Percentiles rank a stretch among this genome's conserved stretches.
phyloP scores from a whole-genome alignment of 1,140 invertebrate species.

The Pseudobourletiella spinata region DNA sequence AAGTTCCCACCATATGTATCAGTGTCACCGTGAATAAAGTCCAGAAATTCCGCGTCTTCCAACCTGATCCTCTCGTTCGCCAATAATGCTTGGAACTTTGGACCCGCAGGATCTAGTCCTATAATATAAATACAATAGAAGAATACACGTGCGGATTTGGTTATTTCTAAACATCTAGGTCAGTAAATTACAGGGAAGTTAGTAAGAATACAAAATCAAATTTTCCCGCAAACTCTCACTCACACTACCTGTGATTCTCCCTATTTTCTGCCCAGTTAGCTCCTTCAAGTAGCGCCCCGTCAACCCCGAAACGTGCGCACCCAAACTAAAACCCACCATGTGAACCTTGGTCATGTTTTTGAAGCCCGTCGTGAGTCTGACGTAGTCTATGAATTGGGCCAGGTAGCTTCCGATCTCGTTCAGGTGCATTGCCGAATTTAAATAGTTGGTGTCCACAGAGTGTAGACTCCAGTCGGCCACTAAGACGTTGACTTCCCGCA shows the following conservation, averaged over 20 bases:
- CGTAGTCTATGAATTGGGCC: not conserved
- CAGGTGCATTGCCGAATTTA: not conserved
- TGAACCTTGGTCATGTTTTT: conserved; percentile 15
- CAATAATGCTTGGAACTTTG: not conserved
- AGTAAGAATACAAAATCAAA: not conserved
- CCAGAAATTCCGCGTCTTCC: conserved; percentile 11
- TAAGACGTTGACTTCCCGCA: not conserved
- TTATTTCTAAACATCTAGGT: too few species aligned
- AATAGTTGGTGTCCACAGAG: not conserved
- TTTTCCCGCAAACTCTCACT: not conserved
- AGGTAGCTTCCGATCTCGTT: not conserved
- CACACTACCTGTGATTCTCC: conserved; percentile 12
- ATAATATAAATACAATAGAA: too few species aligned
- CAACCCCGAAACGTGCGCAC: conserved; percentile 25
- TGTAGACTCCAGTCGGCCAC: not conserved
- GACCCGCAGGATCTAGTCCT: not conserved
- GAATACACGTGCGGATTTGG: too few species aligned
- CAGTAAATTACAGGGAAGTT: too few species aligned
- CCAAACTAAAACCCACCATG: conserved; percentile 26
- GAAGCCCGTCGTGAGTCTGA: not conserved
- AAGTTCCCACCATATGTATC: not conserved
- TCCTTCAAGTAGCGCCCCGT: conserved; percentile 11
- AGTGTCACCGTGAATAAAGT: conserved; percentile 5
- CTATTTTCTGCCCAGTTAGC: conserved; percentile 7
- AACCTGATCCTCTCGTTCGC: not conserved